These are phyloP conservation scores for Nilaparvata lugens DNA, from an alignment of 1,140 invertebrate genomes.

Conservation along the genomic window DNA sequence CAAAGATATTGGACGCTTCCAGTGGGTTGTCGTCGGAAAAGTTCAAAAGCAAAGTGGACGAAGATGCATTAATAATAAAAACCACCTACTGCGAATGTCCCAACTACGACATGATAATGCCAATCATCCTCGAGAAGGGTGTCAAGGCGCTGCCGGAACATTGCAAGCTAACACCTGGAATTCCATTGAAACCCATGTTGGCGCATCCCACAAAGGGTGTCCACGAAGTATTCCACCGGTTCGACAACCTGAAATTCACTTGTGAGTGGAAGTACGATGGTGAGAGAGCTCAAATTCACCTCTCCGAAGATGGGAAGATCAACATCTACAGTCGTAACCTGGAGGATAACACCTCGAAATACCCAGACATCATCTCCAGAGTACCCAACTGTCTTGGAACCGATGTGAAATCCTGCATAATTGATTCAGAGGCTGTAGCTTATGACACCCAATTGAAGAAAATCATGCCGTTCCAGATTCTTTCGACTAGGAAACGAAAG, in stretches of 20 bases:
- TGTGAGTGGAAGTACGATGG: conserved; percentile 99
- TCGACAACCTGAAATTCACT: conserved; percentile 88
- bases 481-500: conserved; percentile 95
- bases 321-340: conserved; percentile 94
- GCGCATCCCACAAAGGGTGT: conserved; percentile 95
- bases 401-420: conserved; percentile 71
- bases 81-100: conserved; percentile 96
- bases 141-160: conserved; percentile 65
- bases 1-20: conserved; percentile 49
- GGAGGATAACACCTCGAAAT: conserved; percentile 96
- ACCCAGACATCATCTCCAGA: conserved; percentile 87
- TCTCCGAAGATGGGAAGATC: conserved; percentile 55
- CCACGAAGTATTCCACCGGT: conserved; percentile 80
- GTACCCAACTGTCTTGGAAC: conserved; percentile 50
- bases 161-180: conserved; percentile 84
- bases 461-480: conserved; percentile 94
- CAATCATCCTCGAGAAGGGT: conserved; percentile 69
- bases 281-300: conserved; percentile 91
- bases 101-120: conserved; percentile 83
- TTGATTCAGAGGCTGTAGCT: conserved; percentile 96
- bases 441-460: conserved; percentile 85
- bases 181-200: conserved; percentile 97
- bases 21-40: conserved; percentile 52
- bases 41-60: conserved; percentile 74
- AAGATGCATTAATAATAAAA: conserved; percentile 72